These are phyloP conservation scores for Coenobita brevimanus DNA, from an alignment of 1,140 invertebrate genomes.

Conservation along the genomic window DNA sequence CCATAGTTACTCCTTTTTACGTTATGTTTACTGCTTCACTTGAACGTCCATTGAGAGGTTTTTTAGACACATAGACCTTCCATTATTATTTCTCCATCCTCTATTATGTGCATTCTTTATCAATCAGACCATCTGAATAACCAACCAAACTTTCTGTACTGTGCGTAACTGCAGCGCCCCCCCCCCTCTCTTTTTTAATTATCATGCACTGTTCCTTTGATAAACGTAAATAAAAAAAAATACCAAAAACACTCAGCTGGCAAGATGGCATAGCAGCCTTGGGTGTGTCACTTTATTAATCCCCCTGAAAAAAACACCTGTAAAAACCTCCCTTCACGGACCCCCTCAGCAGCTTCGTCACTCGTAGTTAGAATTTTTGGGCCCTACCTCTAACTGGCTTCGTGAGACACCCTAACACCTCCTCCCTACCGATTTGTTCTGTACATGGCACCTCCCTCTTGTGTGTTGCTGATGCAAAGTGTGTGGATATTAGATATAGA, in stretches of 20 bases:
- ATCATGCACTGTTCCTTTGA: constrained; percentile 27
- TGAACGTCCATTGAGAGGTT: constrained; percentile 55
- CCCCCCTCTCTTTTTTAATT: constrained; percentile 13
- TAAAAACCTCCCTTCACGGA: constrained; percentile 29
- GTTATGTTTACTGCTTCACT: constrained; percentile 38
- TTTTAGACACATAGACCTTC: constrained; percentile 37
- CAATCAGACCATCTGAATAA: constrained; percentile 25
- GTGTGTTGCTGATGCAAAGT: too few species aligned
- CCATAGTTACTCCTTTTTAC: background rate
- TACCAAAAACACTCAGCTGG: constrained; percentile 35
- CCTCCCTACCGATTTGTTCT: too few species aligned
- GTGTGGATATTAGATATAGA: too few species aligned
- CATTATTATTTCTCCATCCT: background rate
- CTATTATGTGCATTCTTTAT: constrained; percentile 36
- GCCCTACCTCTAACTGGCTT: constrained; percentile 4
- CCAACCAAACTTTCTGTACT: constrained; percentile 6
- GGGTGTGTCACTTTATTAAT: constrained; percentile 20
- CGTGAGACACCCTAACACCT: too few species aligned
- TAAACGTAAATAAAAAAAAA: constrained; percentile 9
- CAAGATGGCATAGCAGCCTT: constrained; percentile 54
- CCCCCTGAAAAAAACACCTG: background rate
- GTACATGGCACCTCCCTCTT: too few species aligned
- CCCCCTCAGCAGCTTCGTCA: constrained; percentile 49
- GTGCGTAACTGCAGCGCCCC: constrained; percentile 55
- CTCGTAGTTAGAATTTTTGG: constrained; percentile 8